These are phyloP conservation scores for Boleophthalmus pectinirostris DNA, from an alignment of 2,113 vertebrate species.

Conservation along the genomic window DNA sequence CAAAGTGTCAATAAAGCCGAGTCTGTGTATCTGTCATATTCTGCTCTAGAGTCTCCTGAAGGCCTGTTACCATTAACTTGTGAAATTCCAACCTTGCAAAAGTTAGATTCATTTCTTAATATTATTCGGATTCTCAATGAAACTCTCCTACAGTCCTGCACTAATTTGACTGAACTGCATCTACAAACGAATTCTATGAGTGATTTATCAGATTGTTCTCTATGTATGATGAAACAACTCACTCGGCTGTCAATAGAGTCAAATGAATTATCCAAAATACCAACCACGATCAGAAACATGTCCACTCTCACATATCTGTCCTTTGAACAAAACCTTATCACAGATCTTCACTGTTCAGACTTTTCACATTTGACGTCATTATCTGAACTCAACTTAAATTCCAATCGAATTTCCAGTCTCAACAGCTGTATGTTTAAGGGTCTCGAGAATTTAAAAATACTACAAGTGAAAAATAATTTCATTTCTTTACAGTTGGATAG, in stretches of 20 bases:
- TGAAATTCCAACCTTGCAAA: conserved; percentile 39
- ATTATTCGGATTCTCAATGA: conserved; percentile 18
- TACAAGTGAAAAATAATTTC: conserved; percentile 40
- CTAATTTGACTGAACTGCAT: conserved; percentile 37
- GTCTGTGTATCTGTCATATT: conserved; percentile 29
- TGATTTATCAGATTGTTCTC: conserved; percentile 3
- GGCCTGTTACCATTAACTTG: conserved; percentile 58
- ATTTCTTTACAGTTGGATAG: neutral
- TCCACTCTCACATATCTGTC: conserved; percentile 41
- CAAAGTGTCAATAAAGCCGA: conserved; percentile 46
- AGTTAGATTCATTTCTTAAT: conserved; percentile 51
- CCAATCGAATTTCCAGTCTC: conserved; percentile 49
- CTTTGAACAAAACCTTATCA: conserved; percentile 55
- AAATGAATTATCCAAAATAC: conserved; percentile 41
- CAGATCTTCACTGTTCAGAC: conserved; percentile 34
- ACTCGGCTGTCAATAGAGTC: conserved; percentile 18
- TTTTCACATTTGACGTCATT: conserved; percentile 49
- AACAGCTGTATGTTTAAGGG: conserved; percentile 37
- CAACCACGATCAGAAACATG: conserved; percentile 26
- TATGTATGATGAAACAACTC: conserved; percentile 33
- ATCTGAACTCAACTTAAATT: conserved; percentile 33
- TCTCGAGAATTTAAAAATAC: conserved; percentile 30
- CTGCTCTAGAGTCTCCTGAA: conserved; percentile 24
- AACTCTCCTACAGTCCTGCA: conserved; percentile 37
- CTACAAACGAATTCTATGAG: conserved; percentile 41